Evolutionary conservation across 2,888 invertebrate genomes (phyloP).

Genomic region (Prenolepis imparis): DNA sequence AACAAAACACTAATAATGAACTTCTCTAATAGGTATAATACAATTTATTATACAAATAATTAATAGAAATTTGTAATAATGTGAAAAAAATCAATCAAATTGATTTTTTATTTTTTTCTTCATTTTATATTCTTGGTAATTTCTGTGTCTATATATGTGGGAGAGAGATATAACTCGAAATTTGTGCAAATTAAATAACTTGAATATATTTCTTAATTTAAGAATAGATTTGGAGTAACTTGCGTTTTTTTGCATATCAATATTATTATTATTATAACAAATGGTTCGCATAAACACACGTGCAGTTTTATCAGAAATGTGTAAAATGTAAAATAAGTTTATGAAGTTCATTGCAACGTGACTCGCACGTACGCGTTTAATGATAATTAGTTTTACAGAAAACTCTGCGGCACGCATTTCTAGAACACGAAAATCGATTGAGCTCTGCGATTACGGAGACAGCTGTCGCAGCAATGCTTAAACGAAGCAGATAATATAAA

Average conservation of each 20-base stretch:
- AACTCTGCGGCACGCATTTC: constrained; percentile 6
- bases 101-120: neutral
- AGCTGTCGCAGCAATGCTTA: neutral
- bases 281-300: constrained; percentile 49
- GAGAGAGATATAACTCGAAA: neutral
- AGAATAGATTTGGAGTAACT: neutral
- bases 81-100: neutral
- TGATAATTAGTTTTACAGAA: constrained; percentile 28
- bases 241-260: neutral
- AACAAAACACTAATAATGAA: neutral
- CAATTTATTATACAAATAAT: neutral
- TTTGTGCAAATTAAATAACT: neutral
- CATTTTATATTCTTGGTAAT: neutral
- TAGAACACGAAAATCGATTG: neutral
- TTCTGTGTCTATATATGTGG: neutral
- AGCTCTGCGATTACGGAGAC: neutral
- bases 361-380: constrained; percentile 1
- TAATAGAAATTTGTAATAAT: neutral
- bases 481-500: neutral
- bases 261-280: neutral
- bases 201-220: constrained; percentile 27
- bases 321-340: constrained; percentile 55
- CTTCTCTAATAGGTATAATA: neutral
- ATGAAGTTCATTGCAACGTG: constrained; percentile 23
- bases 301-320: constrained; percentile 56